Base-by-base conservation (phyloP, 2,113 vertebrate genomes). In the Tragelaphus strepsiceros region DNA sequence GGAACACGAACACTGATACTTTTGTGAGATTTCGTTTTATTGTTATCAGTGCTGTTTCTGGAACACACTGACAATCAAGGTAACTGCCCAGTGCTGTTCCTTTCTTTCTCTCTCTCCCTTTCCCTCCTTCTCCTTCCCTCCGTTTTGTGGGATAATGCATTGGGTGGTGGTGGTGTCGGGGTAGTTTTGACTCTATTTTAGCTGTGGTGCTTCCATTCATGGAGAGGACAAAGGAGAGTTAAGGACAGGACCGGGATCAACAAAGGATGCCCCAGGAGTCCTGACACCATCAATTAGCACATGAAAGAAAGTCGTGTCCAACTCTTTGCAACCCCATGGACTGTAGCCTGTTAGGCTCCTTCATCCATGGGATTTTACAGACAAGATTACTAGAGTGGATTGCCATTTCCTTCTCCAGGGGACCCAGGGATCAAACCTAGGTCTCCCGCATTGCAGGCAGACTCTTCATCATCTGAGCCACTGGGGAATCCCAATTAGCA, bases 1-100 rank as follows among this genome's bases (percentile, higher is more conserved):
- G 43, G 90, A 96, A 62, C 32, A 92, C 86, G 53, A 87, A 83
- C 64, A 54, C 96, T 94, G 93, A 46, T 96, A 74, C 93, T 94
- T 95, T 91, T 77, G 26, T 28, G 61, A 83, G 46, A 2, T 12
- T 97, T 95, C 94, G 1, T 83, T 93, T 89, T 58, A 17, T 53
- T 90, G 43, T 81, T 88, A 26, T 35, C 14, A 35, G 46, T 54
- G 12, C 28, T 43, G 2, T 61, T 53, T 78, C 46, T 30, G 30
- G 64, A 84, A 62, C 21, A 80, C 24, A 35, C 9, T 24, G 32
- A 78, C 21, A 74, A 56, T 80, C 5, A 43, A 81, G 5, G 26
- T 24, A 35, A 59, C 86, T 61, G 17, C 24, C 54, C n/a, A 6
- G 1, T 9, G 62, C 6, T 81, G n/a, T n/a, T 39, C 2, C 2